Evolutionary conservation across 2,888 invertebrate genomes (phyloP).

Genomic region (Troides aeacus): DNA sequence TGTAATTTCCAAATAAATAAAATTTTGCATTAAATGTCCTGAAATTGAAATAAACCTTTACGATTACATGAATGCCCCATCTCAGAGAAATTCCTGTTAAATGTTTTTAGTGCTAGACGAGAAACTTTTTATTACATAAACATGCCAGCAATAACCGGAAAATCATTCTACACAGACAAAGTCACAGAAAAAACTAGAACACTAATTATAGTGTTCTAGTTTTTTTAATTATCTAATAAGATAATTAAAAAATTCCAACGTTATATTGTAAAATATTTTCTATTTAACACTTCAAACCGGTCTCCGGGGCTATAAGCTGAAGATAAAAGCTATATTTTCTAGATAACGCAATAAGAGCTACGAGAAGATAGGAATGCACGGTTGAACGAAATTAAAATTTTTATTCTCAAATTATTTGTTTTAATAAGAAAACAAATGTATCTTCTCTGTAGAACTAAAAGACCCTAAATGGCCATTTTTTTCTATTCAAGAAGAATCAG

Average conservation of each 20-base stretch:
- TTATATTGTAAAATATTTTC: constrained; percentile 5
- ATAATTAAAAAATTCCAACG: background rate
- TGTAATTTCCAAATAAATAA: too few species aligned
- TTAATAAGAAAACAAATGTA: too few species aligned
- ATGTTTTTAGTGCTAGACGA: background rate
- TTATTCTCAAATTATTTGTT: background rate
- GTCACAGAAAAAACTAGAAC: background rate
- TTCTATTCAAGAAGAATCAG: too few species aligned
- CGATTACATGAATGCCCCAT: too few species aligned
- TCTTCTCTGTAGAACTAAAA: too few species aligned
- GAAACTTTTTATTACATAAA: background rate
- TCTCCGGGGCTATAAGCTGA: background rate
- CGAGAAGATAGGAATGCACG: constrained; percentile 12
- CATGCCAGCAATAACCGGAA: background rate
- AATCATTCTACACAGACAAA: background rate
- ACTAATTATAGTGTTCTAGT: background rate
- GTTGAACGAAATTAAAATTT: constrained; percentile 15
- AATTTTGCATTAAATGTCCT: too few species aligned
- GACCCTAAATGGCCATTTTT: too few species aligned
- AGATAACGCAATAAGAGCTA: constrained; percentile 15
- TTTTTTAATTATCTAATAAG: too few species aligned
- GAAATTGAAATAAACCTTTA: too few species aligned
- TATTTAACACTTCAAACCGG: constrained; percentile 1
- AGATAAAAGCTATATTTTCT: constrained; percentile 6
- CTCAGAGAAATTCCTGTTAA: background rate